Percentiles rank a stretch among this genome's conserved stretches.
These are phyloP conservation scores for Hemiprocne comata DNA, from an alignment of 2,113 vertebrate species.

Conservation along the genomic window DNA sequence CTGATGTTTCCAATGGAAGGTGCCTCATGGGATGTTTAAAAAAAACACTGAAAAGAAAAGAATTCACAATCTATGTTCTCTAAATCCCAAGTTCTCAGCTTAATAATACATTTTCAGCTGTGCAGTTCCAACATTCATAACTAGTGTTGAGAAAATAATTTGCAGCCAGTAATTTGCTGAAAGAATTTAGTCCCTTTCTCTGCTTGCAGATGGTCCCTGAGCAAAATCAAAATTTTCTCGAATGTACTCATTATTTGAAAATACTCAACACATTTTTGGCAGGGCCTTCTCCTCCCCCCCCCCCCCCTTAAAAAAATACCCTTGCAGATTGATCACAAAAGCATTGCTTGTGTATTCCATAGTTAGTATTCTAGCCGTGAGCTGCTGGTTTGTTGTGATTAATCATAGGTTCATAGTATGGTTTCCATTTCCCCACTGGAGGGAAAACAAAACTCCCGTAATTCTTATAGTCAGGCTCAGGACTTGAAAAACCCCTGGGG, in stretches of 20 bases:
- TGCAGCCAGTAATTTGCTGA: constrained; percentile 65
- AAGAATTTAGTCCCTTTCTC: constrained; percentile 68
- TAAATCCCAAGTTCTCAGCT: constrained; percentile 56
- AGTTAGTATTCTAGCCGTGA: constrained; percentile 43
- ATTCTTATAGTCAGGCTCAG: constrained; percentile 15
- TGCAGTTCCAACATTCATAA: constrained; percentile 56
- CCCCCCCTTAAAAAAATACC: neutral
- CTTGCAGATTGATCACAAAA: constrained; percentile 57
- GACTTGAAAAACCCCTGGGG: neutral
- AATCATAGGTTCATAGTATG: constrained; percentile 27
- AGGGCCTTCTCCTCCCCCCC: neutral
- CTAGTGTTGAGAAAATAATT: constrained; percentile 63
- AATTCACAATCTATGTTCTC: neutral
- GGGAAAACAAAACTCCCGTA: neutral
- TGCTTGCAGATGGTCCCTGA: constrained; percentile 66
- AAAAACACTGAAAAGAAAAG: neutral
- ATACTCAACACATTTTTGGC: constrained; percentile 67
- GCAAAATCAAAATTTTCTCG: constrained; percentile 69
- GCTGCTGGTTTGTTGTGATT: constrained; percentile 46
- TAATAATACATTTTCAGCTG: constrained; percentile 63
- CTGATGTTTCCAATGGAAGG: neutral
- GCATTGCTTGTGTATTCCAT: constrained; percentile 17
- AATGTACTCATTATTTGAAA: constrained; percentile 71
- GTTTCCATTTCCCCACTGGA: constrained; percentile 15
- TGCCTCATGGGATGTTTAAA: neutral